Base-by-base conservation (phyloP, 2,888 invertebrate species). In the Parnassius apollo region DNA sequence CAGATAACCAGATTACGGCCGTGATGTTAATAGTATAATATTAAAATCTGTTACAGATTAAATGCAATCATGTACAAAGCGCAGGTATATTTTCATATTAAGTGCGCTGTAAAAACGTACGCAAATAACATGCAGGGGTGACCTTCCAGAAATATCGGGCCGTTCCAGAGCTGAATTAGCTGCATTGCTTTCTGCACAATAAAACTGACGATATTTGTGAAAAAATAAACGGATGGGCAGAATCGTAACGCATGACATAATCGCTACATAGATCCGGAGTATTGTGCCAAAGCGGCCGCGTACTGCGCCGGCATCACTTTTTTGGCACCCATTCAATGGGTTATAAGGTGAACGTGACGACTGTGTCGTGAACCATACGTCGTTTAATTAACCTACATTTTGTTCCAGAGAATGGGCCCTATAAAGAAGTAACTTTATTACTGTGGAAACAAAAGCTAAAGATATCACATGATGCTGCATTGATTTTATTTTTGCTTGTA, bases 171-270 rank as follows among this genome's bases (percentile, higher is more conserved):
- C 70, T 71, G 65, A 57, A 59, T 68, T 66, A 62, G 66, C 63
- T 65, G 68, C 67, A 68, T 68, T 70, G 74, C 75, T 76, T 76
- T 78, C 77, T 76, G 70, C 75, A 71, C 70, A 75, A 81, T 80
- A 81, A 81, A 80, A 81, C 81, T 65, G 61, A 63, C 54, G 72
- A 80, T 76, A 80, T 70, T 73, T 70, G 78, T 76, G 75, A 78
- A 82, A 83, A 80, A 86, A 84, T 76, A 83, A 82, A 85, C 81
- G 76, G 76, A 76, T 72, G 75, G 78, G 80, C 74, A 74, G 75
- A 81, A 85, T 82, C 76, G 81, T 78, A 79, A 76, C 79, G 85
- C 84, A 88, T 91, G 91, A 91, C 90, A 91, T 88, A 91, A 91
- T 88, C 90, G 80, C 86, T 78, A 71, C 74, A 82, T 85, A 82